phyloP scores from a whole-genome alignment of 1,140 invertebrate genomes.

The Calosoma granatense region DNA sequence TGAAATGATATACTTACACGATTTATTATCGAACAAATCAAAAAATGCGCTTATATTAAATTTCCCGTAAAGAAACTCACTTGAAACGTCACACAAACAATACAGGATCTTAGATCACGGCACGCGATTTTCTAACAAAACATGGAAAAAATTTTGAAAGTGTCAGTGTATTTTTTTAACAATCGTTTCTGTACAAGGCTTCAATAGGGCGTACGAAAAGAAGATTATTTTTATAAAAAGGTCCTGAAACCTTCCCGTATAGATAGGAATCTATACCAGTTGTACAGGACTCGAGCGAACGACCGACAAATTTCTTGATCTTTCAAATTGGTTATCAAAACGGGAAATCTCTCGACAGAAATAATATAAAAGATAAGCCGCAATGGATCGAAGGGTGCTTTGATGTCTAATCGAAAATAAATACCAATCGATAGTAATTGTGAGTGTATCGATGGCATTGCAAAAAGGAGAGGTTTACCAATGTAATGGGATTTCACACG shows the following conservation, averaged over 20 bases:
- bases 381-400: slow-evolving; percentile 16
- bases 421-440: slow-evolving; percentile 12
- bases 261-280: no score
- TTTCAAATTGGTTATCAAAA: slow-evolving; percentile 17
- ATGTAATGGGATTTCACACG: slow-evolving; percentile 20
- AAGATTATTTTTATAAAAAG: slow-evolving; percentile 6
- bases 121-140: background rate
- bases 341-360: background rate
- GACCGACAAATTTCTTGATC: slow-evolving; percentile 6
- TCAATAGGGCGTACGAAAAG: slow-evolving; percentile 1
- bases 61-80: no score
- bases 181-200: background rate
- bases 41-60: no score
- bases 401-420: slow-evolving; percentile 17
- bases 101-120: no score
- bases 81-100: no score
- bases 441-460: slow-evolving; percentile 5
- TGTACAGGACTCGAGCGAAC: no score
- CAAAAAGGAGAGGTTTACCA: background rate
- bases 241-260: no score
- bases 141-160: background rate
- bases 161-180: slow-evolving; percentile 7
- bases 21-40: no score
- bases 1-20: no score
- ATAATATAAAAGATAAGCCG: slow-evolving; percentile 14